Evolutionary conservation across 1,140 invertebrate species (phyloP).

Genomic region (Scaptodrosophila lebanonensis): DNA sequence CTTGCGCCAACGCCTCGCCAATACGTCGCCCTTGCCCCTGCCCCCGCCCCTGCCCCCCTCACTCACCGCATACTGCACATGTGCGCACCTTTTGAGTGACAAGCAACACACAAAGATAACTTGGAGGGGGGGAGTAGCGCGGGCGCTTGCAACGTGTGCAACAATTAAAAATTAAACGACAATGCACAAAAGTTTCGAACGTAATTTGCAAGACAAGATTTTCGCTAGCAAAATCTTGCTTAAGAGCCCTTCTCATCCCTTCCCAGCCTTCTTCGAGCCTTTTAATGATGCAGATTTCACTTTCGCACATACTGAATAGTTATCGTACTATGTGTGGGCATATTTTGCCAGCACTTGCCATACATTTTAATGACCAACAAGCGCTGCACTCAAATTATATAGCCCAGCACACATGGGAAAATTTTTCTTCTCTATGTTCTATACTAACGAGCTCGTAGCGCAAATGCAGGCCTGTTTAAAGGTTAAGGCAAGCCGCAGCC

Average conservation of each 20-base stretch:
- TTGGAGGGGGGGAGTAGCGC: not conserved
- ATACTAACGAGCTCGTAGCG: not conserved
- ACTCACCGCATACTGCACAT: too few relatives aligned
- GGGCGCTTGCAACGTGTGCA: slow-evolving; percentile 20
- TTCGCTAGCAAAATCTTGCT: slow-evolving; percentile 16
- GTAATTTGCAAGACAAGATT: slow-evolving; percentile 35
- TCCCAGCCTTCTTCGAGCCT: slow-evolving; percentile 7
- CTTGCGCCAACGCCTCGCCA: too few relatives aligned
- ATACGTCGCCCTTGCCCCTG: too few relatives aligned
- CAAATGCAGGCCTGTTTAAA: slow-evolving; percentile 5
- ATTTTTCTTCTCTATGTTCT: not conserved
- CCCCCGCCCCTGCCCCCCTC: too few relatives aligned
- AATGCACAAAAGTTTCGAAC: slow-evolving; percentile 32
- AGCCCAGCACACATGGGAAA: too few relatives aligned
- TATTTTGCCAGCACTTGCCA: slow-evolving; percentile 13
- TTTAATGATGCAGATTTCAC: slow-evolving; percentile 53
- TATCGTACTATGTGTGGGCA: slow-evolving; percentile 7
- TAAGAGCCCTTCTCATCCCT: slow-evolving; percentile 5
- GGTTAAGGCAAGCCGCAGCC: slow-evolving; percentile 20
- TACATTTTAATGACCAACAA: slow-evolving; percentile 51
- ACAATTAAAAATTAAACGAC: slow-evolving; percentile 58
- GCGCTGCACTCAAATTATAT: slow-evolving; percentile 33
- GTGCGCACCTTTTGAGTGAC: slow-evolving; percentile 48
- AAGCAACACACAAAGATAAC: slow-evolving; percentile 30
- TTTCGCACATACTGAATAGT: slow-evolving; percentile 6